phyloP scores from a whole-genome alignment of 2,888 invertebrate genomes.

The Linnaemya vulpina region DNA sequence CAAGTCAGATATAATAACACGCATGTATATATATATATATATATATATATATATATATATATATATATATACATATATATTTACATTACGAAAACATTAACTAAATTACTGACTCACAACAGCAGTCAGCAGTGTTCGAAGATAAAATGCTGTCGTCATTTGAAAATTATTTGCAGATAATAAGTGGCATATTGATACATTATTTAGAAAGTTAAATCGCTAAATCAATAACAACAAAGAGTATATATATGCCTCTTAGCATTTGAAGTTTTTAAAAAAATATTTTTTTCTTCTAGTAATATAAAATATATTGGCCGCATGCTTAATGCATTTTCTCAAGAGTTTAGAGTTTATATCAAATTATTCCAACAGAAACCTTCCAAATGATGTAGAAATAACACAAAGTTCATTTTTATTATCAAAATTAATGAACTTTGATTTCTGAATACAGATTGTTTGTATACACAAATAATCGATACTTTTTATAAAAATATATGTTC shows the following conservation, averaged over 20 bases:
- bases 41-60: too few relatives aligned
- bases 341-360: not conserved
- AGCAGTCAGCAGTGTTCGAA: not conserved
- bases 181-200: not conserved
- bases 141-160: conserved; percentile 14
- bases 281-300: not conserved
- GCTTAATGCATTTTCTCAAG: not conserved
- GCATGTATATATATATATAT: too few relatives aligned
- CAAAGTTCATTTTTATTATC: conserved; percentile 50
- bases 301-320: not conserved
- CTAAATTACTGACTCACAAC: not conserved
- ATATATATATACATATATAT: not conserved
- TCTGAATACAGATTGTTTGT: conserved; percentile 38
- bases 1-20: too few relatives aligned
- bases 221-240: not conserved
- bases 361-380: not conserved
- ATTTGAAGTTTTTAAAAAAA: too few relatives aligned
- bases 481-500: not conserved
- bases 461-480: conserved; percentile 16
- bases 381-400: conserved; percentile 20
- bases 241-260: too few relatives aligned
- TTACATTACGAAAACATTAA: not conserved
- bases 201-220: not conserved
- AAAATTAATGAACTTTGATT: conserved; percentile 45
- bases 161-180: not conserved